A percentile compares a stretch with the other conserved stretches of the same genome.
phyloP scores from a whole-genome alignment of 2,888 invertebrate genomes.

The Andrena chrysosceles region DNA sequence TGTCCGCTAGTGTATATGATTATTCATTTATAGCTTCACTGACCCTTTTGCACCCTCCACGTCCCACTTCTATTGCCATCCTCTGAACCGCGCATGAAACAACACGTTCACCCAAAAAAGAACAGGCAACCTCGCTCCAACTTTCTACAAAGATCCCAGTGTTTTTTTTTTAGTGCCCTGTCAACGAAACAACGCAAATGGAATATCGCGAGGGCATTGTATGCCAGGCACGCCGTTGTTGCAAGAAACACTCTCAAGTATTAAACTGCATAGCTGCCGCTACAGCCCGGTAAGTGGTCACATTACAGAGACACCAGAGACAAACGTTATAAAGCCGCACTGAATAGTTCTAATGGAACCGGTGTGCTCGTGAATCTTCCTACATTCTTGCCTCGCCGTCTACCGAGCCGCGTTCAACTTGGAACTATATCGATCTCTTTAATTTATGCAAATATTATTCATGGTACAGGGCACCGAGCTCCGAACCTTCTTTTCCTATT shows the following conservation, averaged over 20 bases:
- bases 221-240: constrained; percentile 58
- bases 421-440: constrained; percentile 53
- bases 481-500: constrained; percentile 41
- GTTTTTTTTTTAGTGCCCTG: constrained; percentile 6
- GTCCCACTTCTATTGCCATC: background rate
- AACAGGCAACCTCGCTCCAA: constrained; percentile 8
- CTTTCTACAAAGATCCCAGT: background rate
- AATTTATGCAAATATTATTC: constrained; percentile 59
- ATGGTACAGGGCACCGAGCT: constrained; percentile 26
- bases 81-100: background rate
- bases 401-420: constrained; percentile 30
- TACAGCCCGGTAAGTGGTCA: constrained; percentile 67
- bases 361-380: constrained; percentile 46
- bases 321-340: constrained; percentile 60
- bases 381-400: constrained; percentile 49
- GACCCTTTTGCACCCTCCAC: background rate
- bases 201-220: constrained; percentile 57
- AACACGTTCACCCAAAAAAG: background rate
- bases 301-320: constrained; percentile 67
- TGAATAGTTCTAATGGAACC: constrained; percentile 58
- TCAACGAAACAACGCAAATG: constrained; percentile 51
- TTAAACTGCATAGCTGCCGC: constrained; percentile 68
- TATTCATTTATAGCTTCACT: too few species aligned
- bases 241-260: constrained; percentile 71
- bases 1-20: too few species aligned